These are phyloP conservation scores for Pogonocichla stellata DNA, from an alignment of 2,113 vertebrate species.

Conservation along the genomic window DNA sequence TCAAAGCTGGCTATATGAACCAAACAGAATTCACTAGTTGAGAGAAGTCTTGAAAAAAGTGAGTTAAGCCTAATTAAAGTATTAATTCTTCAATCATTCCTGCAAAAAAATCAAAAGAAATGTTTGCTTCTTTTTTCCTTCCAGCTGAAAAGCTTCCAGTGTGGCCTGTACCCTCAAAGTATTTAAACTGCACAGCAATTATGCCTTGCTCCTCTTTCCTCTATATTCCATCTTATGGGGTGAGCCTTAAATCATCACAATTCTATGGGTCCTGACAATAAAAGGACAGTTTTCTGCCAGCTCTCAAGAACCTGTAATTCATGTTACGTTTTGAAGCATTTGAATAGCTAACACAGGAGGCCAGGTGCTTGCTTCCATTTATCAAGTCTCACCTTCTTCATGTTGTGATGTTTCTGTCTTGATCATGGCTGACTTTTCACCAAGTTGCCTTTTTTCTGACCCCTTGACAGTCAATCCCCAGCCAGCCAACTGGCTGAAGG, in stretches of 20 bases:
- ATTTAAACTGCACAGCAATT: neutral
- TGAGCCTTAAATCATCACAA: neutral
- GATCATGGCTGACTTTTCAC: neutral
- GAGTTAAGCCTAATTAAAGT: neutral
- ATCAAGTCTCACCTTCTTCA: neutral
- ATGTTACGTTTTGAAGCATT: neutral
- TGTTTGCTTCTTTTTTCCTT: neutral
- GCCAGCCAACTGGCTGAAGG: neutral
- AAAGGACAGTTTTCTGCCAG: neutral
- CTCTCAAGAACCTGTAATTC: neutral
- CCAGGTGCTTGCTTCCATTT: neutral
- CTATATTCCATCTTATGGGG: neutral
- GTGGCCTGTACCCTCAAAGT: neutral
- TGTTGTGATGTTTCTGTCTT: neutral
- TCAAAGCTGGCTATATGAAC: neutral
- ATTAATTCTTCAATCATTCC: neutral
- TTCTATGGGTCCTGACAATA: neutral
- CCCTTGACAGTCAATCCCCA: neutral
- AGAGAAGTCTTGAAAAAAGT: neutral
- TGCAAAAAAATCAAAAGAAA: neutral
- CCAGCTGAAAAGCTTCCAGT: neutral
- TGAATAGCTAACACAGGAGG: neutral
- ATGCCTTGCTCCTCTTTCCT: neutral
- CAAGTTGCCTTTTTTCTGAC: neutral
- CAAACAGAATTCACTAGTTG: neutral